Percentiles rank a stretch among this genome's conserved stretches.
phyloP scores from a whole-genome alignment of 2,797 vertebrate genomes.

The Pagetopsis macropterus region DNA sequence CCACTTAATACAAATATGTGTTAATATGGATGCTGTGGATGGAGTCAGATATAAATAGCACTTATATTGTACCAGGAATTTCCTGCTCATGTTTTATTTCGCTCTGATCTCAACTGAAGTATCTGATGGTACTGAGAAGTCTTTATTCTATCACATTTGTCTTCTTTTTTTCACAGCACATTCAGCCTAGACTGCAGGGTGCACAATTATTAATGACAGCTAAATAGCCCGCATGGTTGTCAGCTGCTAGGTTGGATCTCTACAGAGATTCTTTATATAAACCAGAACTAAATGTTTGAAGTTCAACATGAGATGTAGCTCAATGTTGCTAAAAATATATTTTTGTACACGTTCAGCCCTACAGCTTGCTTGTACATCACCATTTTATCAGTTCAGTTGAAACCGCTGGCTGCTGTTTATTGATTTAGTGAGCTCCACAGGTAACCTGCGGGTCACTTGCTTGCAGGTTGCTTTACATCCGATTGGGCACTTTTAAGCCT shows the following conservation, averaged over 20 bases:
- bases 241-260: not conserved
- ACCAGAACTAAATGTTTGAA: not conserved
- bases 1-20: not conserved
- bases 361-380: not conserved
- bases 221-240: no score
- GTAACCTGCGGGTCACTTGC: not conserved
- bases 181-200: not conserved
- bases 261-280: constrained; percentile 3
- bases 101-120: not conserved
- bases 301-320: not conserved
- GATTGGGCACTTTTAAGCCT: constrained; percentile 1
- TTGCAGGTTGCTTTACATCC: constrained; percentile 15
- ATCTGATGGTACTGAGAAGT: not conserved
- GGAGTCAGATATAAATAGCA: constrained; percentile 2
- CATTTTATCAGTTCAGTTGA: constrained; percentile 1
- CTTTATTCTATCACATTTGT: not conserved
- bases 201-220: no score
- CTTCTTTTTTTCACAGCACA: not conserved
- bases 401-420: constrained; percentile 9
- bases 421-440: not conserved
- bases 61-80: not conserved
- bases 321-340: not conserved
- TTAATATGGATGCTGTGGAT: not conserved
- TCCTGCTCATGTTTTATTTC: constrained; percentile 1
- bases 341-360: not conserved